Conservation (phyloP, 2,113 vertebrate genomes). For the Eleginops maclovinus region DNA sequence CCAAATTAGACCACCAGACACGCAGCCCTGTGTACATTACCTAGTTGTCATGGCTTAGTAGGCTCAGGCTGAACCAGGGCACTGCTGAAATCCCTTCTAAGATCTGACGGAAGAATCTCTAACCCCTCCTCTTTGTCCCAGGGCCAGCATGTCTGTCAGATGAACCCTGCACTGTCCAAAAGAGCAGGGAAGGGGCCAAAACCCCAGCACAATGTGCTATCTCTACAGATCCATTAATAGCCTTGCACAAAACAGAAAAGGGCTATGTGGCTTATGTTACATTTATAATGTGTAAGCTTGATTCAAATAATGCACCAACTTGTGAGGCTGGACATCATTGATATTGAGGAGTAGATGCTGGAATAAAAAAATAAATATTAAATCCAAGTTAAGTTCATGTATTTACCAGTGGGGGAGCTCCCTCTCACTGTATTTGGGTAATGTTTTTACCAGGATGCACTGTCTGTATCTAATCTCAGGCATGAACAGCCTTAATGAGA, state of each 20-base stretch:
- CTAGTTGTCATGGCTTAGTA: constrained; percentile 45
- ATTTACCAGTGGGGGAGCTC: constrained; percentile 57
- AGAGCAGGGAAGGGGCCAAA: not conserved
- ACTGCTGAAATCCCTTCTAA: constrained; percentile 66
- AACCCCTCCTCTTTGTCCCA: constrained; percentile 59
- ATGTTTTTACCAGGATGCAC: constrained; percentile 49
- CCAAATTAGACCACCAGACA: not conserved
- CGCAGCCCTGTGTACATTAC: constrained; percentile 7
- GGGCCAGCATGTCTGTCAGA: constrained; percentile 60
- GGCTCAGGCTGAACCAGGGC: constrained; percentile 55
- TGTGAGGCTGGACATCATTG: not conserved
- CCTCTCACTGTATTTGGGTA: constrained; percentile 21
- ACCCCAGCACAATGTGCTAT: constrained; percentile 12
- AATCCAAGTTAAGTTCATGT: constrained; percentile 24
- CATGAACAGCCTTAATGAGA: constrained; percentile 74
- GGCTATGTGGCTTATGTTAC: constrained; percentile 16
- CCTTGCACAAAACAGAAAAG: constrained; percentile 19
- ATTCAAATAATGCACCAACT: constrained; percentile 16
- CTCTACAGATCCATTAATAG: not conserved
- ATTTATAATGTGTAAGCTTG: constrained; percentile 15
- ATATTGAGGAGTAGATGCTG: not conserved
- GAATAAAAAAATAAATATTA: not conserved
- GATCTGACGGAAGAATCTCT: constrained; percentile 60
- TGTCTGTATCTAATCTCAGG: constrained; percentile 66
- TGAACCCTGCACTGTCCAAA: constrained; percentile 35